A percentile compares a stretch with the other conserved stretches of the same genome.
phyloP scores from a whole-genome alignment of 1,140 invertebrate species.

The Hyles euphorbiae region DNA sequence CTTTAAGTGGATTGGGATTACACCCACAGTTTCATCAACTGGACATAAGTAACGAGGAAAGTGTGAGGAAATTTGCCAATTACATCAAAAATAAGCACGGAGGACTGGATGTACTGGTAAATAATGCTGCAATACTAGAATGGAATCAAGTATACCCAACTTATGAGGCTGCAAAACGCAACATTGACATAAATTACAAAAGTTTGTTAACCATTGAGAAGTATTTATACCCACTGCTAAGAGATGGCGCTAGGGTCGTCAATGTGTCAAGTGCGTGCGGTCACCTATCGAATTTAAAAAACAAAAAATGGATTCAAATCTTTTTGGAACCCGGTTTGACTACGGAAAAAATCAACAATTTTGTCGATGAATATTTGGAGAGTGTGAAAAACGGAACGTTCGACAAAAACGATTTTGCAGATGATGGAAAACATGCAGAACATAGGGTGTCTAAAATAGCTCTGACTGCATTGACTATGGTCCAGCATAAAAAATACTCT shows the following conservation, averaged over 20 bases:
- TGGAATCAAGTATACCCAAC: conserved; percentile 79
- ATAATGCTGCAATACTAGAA: conserved; percentile 90
- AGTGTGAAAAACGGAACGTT: conserved; percentile 68
- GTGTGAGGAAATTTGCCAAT: conserved; percentile 76
- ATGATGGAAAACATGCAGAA: conserved; percentile 75
- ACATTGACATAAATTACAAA: conserved; percentile 82
- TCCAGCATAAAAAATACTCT: conserved; percentile 62
- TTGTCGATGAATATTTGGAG: conserved; percentile 82
- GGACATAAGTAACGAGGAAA: conserved; percentile 80
- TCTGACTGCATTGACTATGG: conserved; percentile 78
- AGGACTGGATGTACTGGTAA: conserved; percentile 87
- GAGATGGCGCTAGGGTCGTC: conserved; percentile 82
- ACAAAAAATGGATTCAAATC: conserved; percentile 60
- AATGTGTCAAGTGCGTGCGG: conserved; percentile 84
- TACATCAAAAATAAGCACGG: conserved; percentile 81
- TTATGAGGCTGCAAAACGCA: conserved; percentile 81
- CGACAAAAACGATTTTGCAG: conserved; percentile 74
- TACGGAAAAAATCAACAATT: conserved; percentile 74
- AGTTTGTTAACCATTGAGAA: conserved; percentile 79
- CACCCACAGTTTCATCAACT: conserved; percentile 80
- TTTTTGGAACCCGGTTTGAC: conserved; percentile 64
- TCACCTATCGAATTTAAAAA: conserved; percentile 77
- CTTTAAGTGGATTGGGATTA: conserved; percentile 71
- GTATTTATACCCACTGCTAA: conserved; percentile 81
- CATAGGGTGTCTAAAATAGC: conserved; percentile 86